Base-by-base conservation (phyloP, 64 coral and sea anemone genomes). In the Pachyseris speciosa region DNA sequence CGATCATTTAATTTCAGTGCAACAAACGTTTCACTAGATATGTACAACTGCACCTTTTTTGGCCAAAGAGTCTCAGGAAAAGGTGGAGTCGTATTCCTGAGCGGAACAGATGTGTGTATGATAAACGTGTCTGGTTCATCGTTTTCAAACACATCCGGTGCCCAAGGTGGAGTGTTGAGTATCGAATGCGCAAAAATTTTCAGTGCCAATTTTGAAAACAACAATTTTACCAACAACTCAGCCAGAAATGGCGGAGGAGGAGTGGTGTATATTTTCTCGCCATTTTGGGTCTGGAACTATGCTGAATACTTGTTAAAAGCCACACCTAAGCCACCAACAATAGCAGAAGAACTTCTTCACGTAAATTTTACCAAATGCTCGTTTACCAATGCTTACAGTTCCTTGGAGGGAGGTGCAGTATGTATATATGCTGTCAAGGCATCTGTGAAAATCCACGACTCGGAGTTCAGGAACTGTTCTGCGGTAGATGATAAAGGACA, bases 31-130 rank as follows among this genome's bases (percentile, higher is more conserved):
- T 57, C 74, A 28, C 60, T 93, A 10, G 13, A 38, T 8, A 79
- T 93, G 20, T 28, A 40, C 60, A 34, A 65, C 43, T 86, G 70
- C 30, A 25, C 29, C 20, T 87, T 93, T 66, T 3, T 16, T 64
- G 83, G 58, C 12, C 83, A 93, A 39, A 78, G 30, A 37, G 30
- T 32, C 1, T 20, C 16, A 20, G 55, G 53, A 31, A 1, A 10
- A 9, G 91, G 71, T 5, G 91, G 53, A 2, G 91, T 66, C 29
- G 40, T 86, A 29, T 75, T 1, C 0, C 6, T 75, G 0, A 10
- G 11, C 1, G 42, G 72, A 30, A 27, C 39, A 27, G 9, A 48
- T 47, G 2, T 13, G 13, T 20, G 4, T 20, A 19, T 20, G 1
- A 4, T 75, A 22, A 15, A 27, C 24, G 72, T 75, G n/a, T 75